Conservation (phyloP, 2,888 invertebrate genomes). For the Drosophila dives region DNA sequence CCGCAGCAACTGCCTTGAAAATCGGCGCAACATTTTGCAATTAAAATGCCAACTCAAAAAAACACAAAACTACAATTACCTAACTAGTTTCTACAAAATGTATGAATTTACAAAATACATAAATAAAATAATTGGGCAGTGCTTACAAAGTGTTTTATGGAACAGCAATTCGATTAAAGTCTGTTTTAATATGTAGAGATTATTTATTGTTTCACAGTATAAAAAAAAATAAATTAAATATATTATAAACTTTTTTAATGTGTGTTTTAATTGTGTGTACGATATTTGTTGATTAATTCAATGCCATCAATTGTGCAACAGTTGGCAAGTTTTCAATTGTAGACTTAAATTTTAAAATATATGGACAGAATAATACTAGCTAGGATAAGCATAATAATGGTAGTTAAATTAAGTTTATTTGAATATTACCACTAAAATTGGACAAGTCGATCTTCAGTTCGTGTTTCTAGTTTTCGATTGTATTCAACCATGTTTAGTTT, state of each 20-base stretch:
- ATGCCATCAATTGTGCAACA: neutral
- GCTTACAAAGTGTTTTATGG: neutral
- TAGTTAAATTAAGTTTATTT: neutral
- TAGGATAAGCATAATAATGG: neutral
- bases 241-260: neutral
- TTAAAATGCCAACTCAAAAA: slow-evolving; percentile 67
- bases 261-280: neutral
- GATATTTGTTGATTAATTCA: neutral
- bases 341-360: neutral
- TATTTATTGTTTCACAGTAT: neutral
- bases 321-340: neutral
- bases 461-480: neutral
- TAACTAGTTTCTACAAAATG: slow-evolving; percentile 35
- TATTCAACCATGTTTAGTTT: neutral
- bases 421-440: neutral
- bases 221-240: neutral
- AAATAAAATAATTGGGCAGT: neutral
- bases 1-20: slow-evolving; percentile 31
- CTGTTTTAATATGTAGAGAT: neutral
- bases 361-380: too few relatives aligned
- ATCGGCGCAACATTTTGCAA: slow-evolving; percentile 67
- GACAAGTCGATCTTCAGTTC: neutral
- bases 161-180: neutral
- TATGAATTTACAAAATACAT: slow-evolving; percentile 35
- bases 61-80: slow-evolving; percentile 63